phyloP scores from a whole-genome alignment of 1,140 invertebrate genomes.

The Drosophila aff. region DNA sequence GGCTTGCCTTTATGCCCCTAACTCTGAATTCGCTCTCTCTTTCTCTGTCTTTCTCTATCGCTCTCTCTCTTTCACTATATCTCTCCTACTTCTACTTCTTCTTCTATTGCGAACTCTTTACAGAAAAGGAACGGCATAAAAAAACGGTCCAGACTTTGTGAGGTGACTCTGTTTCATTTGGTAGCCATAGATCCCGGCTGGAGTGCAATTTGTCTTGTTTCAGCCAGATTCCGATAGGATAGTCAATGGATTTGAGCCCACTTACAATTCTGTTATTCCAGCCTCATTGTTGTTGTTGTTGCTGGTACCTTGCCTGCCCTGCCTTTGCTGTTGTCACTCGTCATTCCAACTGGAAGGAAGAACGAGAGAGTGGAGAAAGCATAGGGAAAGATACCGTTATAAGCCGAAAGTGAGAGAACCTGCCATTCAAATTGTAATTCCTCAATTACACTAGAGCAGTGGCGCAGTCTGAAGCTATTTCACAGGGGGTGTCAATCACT shows the following conservation, averaged over 20 bases:
- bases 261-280: slow-evolving; percentile 73
- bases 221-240: slow-evolving; percentile 65
- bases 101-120: slow-evolving; percentile 47
- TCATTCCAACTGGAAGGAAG: slow-evolving; percentile 20
- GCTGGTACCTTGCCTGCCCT: slow-evolving; percentile 47
- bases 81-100: neutral
- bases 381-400: slow-evolving; percentile 14
- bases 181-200: slow-evolving; percentile 70
- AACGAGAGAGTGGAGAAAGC: neutral
- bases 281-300: slow-evolving; percentile 30
- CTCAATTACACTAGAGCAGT: slow-evolving; percentile 71
- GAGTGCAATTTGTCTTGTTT: slow-evolving; percentile 84
- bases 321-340: slow-evolving; percentile 75
- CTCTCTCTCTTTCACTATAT: slow-evolving; percentile 27
- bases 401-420: slow-evolving; percentile 30
- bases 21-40: slow-evolving; percentile 12
- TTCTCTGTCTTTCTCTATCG: neutral
- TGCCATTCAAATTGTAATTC: slow-evolving; percentile 80
- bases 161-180: slow-evolving; percentile 71
- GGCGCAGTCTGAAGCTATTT: neutral
- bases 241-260: slow-evolving; percentile 69
- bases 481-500: neutral
- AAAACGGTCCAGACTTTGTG: slow-evolving; percentile 30
- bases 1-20: slow-evolving; percentile 59
- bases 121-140: slow-evolving; percentile 16